Percentiles rank a stretch among this genome's conserved stretches.
Evolutionary conservation across 2,797 vertebrate species (phyloP).

Genomic region (Masticophis lateralis): DNA sequence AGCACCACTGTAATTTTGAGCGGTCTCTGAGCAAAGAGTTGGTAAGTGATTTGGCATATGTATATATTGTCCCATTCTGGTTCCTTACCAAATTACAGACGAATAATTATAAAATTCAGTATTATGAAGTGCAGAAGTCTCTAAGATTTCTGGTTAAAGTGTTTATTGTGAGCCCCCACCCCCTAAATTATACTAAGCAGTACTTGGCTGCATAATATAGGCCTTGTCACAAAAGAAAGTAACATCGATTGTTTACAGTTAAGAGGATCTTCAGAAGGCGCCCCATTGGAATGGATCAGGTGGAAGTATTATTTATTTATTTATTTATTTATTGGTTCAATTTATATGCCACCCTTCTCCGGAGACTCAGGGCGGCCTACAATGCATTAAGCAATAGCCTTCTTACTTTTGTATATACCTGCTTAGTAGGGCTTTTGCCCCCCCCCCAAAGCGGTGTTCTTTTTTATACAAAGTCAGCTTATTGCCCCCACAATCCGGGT

Average conservation of each 20-base stretch:
- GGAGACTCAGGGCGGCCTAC: no score
- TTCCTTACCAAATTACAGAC: background rate
- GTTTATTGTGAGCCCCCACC: background rate
- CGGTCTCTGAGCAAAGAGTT: background rate
- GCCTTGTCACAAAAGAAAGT: background rate
- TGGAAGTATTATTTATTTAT: background rate
- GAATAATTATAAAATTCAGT: background rate
- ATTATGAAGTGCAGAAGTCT: background rate
- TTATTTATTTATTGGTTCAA: no score
- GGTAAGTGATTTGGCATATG: background rate
- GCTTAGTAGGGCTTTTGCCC: no score
- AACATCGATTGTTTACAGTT: background rate
- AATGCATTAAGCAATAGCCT: no score
- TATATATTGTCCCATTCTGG: background rate
- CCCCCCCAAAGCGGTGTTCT: no score
- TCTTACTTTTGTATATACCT: no score
- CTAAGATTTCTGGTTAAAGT: background rate
- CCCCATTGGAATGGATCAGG: background rate
- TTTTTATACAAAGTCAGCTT: no score
- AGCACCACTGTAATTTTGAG: background rate
- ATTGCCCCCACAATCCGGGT: no score
- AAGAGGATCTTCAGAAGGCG: background rate
- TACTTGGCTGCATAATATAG: background rate
- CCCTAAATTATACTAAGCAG: background rate
- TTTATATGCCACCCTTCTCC: no score